These are phyloP conservation scores for Balanococcus diminutus DNA, from an alignment of 2,888 invertebrate genomes.

Conservation along the genomic window DNA sequence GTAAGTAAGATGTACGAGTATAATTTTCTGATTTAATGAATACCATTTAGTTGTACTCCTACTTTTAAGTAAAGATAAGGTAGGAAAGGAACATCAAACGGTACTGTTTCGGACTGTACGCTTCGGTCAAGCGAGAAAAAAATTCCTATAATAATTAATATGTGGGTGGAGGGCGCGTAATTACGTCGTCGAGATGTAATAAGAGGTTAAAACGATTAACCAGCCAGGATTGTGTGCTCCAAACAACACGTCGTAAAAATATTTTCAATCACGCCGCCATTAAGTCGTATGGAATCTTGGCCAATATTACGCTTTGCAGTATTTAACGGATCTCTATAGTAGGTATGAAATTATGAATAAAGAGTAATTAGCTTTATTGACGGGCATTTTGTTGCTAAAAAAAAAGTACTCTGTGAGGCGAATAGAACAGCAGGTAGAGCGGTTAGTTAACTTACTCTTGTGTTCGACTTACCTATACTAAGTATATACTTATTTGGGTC, in stretches of 20 bases:
- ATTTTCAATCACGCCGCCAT: not conserved
- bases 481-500: not conserved
- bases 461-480: not conserved
- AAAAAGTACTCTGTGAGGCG: not conserved
- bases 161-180: not conserved
- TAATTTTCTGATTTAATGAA: slow-evolving; percentile 35
- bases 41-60: not conserved
- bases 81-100: not conserved
- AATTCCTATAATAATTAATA: not conserved
- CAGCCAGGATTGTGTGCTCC: not conserved
- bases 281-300: not conserved
- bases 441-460: too few species aligned
- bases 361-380: slow-evolving; percentile 23
- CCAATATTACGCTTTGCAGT: not conserved
- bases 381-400: not conserved
- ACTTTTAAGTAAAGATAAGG: not conserved
- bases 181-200: not conserved
- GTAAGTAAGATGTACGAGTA: not conserved
- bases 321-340: not conserved
- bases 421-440: not conserved
- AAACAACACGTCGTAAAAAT: not conserved
- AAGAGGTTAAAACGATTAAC: not conserved
- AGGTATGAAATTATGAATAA: too few species aligned
- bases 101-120: not conserved
- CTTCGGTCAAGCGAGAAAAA: not conserved